Conservation (phyloP, 2,797 vertebrate genomes). For the Gastrophryne carolinensis region DNA sequence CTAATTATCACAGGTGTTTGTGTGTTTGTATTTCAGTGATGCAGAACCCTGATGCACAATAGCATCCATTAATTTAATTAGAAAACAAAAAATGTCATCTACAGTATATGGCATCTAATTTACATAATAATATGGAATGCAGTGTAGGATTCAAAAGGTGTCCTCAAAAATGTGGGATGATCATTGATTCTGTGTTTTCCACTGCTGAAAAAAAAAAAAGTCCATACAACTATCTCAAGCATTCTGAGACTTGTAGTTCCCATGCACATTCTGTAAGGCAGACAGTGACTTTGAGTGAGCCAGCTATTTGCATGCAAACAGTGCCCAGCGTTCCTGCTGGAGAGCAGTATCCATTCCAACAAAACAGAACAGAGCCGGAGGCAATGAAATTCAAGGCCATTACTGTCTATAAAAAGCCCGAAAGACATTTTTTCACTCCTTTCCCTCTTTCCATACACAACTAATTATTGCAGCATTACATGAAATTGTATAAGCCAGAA, state of each 20-base stretch:
- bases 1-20: too few relatives aligned
- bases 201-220: too few relatives aligned
- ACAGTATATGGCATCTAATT: too few relatives aligned
- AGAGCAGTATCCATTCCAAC: constrained; percentile 21
- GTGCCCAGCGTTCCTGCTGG: not conserved
- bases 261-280: not conserved
- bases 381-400: constrained; percentile 15
- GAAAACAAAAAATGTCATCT: too few relatives aligned
- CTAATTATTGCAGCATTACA: constrained; percentile 2
- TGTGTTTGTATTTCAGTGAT: too few relatives aligned
- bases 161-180: too few relatives aligned
- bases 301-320: not conserved
- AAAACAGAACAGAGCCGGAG: constrained; percentile 2
- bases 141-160: too few relatives aligned
- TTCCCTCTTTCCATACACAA: not conserved
- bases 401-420: constrained; percentile 7
- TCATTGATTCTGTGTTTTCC: too few relatives aligned
- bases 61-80: too few relatives aligned
- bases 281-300: not conserved
- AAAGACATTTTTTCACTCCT: not conserved
- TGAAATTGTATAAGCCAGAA: constrained; percentile 15
- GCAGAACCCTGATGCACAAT: too few relatives aligned
- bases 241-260: not conserved
- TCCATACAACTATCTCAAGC: too few relatives aligned
- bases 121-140: too few relatives aligned